Evolutionary conservation across 2,797 vertebrate species (phyloP), one percentile per base, ranked within the genome.

Genomic region (Takifugu ocellatus): DNA sequence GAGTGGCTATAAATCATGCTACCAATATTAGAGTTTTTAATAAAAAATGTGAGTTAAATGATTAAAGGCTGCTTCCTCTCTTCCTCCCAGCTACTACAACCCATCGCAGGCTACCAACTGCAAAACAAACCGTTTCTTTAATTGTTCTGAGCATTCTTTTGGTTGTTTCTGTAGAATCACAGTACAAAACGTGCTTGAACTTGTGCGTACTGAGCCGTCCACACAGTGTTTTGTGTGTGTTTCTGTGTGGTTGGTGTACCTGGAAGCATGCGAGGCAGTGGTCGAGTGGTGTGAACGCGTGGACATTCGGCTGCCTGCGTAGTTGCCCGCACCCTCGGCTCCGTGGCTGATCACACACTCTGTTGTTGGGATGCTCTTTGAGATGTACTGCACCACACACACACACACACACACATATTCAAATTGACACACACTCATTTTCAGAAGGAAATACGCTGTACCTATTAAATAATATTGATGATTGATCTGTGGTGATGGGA

Each of bases 211-310:
- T 33, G 0, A 51, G 7, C 21, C 21, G 21, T 9, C 31, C 8
- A 33, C 31, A 33, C 31, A 2, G 31, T 33, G 10, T 7, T 9
- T 33, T 55, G 21, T 31, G 33, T 42, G 6, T 50, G 1, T 51
- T 24, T 65, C 15, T 54, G 33, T 47, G 25, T 65, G 10, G 49
- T 11, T 0, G 27, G 21, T 63, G 33, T 77, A 96, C 91, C 96
- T 98, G 89, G 96, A 98, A 0, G 94, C 94, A 61, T 95, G 95
- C 26, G 95, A 96, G 87, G 92, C 94, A 65, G 96, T 96, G 84
- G 95, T 96, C 26, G 95, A 96, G 87, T 95, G 96, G 82, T 97
- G 96, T 49, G 96, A 98, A 0, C 92, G 92, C 50, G 95, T 97
- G 11, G 94, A 98, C 84, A 95, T 94, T 70, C 93, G 93, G 84